Evolutionary conservation across 64 coral and sea anemone genomes (phyloP), one percentile per base, ranked within the genome.

Genomic region (Montipora foliosa): DNA sequence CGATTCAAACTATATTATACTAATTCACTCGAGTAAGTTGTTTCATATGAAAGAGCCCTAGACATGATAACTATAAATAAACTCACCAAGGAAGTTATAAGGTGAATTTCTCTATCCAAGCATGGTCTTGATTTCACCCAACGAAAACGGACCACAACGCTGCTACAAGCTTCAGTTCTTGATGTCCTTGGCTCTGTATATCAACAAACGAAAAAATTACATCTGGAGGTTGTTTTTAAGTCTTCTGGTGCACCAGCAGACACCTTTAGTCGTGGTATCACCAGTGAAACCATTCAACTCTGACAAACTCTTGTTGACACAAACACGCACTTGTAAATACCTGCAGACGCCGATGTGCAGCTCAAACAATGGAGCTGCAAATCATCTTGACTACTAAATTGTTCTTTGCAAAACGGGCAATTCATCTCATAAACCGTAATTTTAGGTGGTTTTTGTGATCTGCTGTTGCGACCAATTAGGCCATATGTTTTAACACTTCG

Each of bases 61-160:
- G 1, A 47, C n/a, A 47, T n/a, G 12, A 5, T 67, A 20, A 16
- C 15, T 48, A 25, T 19, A 47, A 14, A 19, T 47, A 19, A 16
- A 89, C 95, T 96, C 55, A 96, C 95, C 95, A 93, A 76, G 2
- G 91, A 93, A 17, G 80, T 93, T 37, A 96, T 96, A 49, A 96
- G 49, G 62, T 96, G 74, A 67, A 96, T 80, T 44, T 92, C 79
- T 45, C 82, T 66, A 17, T 90, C 95, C 70, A 96, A 88, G 83
- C 91, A 86, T 51, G 95, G 79, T 80, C 78, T 92, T 50, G 86
- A 91, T 84, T 93, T 96, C 6, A 82, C 88, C 91, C 95, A 96
- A 67, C 94, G 86, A 93, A 96, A 93, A 6, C 92, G 88, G 20
- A 93, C 91, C 37, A 79, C 47, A 64, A 67, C 80, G 29, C 60